Percentiles rank a stretch among this genome's conserved stretches.
phyloP scores from a whole-genome alignment of 2,797 vertebrate genomes.

The Hydrolagus colliei region DNA sequence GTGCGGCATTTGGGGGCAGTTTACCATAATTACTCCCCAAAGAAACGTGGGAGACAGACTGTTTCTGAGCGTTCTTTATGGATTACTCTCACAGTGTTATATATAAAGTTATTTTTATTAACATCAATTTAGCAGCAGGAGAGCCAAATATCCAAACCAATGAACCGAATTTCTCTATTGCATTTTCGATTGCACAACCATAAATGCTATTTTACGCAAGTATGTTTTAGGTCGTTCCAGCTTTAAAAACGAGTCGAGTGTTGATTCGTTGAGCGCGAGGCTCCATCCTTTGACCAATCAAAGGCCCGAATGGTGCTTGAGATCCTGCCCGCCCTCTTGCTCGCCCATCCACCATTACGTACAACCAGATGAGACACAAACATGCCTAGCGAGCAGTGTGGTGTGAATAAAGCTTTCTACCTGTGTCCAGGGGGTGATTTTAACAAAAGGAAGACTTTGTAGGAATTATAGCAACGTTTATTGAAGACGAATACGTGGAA shows the following conservation, averaged over 20 bases:
- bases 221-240: conserved; percentile 33
- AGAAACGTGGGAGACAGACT: too few species aligned
- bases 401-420: conserved; percentile 9
- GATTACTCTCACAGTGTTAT: too few species aligned
- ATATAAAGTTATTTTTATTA: too few species aligned
- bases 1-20: too few species aligned
- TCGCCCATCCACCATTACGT: conserved; percentile 47
- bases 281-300: conserved; percentile 63
- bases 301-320: conserved; percentile 50
- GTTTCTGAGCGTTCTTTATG: too few species aligned
- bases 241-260: background rate
- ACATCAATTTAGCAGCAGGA: too few species aligned
- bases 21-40: too few species aligned
- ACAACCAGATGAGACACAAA: conserved; percentile 50
- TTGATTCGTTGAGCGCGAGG: conserved; percentile 32
- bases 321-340: conserved; percentile 59
- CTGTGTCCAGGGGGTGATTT: conserved; percentile 49
- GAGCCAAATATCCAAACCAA: conserved; percentile 28
- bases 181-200: conserved; percentile 36
- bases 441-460: conserved; percentile 43
- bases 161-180: conserved; percentile 37
- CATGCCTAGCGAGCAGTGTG: conserved; percentile 43
- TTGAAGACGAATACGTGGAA: conserved; percentile 45
- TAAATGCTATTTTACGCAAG: conserved; percentile 47
- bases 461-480: conserved; percentile 39